Percentiles rank a stretch among this genome's conserved stretches.
These are phyloP conservation scores for Acromyrmex charruanus DNA, from an alignment of 1,140 invertebrate species.

Conservation along the genomic window DNA sequence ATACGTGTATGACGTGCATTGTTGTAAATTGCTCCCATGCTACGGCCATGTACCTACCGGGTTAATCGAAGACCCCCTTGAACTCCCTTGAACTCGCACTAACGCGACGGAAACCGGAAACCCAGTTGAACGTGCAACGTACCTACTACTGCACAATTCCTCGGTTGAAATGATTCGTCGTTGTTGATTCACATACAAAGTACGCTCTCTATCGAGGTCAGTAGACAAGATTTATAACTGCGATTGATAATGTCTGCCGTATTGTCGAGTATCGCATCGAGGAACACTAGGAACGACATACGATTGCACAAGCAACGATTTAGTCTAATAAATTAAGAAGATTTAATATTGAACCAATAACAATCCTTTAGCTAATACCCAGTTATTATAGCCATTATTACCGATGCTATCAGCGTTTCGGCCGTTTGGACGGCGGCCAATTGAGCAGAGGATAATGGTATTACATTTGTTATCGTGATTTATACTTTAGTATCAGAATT, in stretches of 20 bases:
- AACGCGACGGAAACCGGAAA: conserved; percentile 44
- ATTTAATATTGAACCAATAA: conserved; percentile 39
- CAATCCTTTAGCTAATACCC: conserved; percentile 36
- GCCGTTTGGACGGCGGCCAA: conserved; percentile 15
- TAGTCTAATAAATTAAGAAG: conserved; percentile 27
- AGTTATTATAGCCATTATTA: conserved; percentile 28
- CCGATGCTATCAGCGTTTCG: conserved; percentile 39
- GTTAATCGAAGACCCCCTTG: conserved; percentile 62
- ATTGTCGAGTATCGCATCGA: not conserved
- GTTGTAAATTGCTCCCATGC: conserved; percentile 79
- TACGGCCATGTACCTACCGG: conserved; percentile 67
- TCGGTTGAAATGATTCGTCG: conserved; percentile 11
- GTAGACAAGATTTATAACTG: conserved; percentile 37
- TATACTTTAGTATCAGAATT: not conserved
- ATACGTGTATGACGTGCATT: conserved; percentile 44
- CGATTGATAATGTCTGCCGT: conserved; percentile 30
- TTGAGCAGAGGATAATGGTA: conserved; percentile 39
- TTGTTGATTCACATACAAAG: conserved; percentile 1
- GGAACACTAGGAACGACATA: no score
- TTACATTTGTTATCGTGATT: conserved; percentile 48
- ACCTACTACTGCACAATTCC: conserved; percentile 11
- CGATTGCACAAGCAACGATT: not conserved
- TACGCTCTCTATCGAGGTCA: conserved; percentile 56
- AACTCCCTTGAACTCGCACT: conserved; percentile 47
- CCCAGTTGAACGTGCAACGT: not conserved